These are phyloP conservation scores for Myiozetetes cayanensis DNA, from an alignment of 2,113 vertebrate genomes.

Conservation along the genomic window DNA sequence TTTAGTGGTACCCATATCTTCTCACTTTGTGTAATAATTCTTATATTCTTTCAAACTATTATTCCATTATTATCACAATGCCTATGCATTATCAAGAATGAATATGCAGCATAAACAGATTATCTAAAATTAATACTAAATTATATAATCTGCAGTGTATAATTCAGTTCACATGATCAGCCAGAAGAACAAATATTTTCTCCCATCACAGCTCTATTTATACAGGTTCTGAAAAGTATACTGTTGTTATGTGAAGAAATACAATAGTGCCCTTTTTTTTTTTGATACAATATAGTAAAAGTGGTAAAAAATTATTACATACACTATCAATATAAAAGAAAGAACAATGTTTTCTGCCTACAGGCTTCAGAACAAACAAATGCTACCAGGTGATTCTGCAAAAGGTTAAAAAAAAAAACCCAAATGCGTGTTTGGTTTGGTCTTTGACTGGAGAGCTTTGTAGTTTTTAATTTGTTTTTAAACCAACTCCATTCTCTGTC, in stretches of 20 bases:
- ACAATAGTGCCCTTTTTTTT: not conserved
- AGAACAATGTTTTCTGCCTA: not conserved
- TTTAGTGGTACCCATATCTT: not conserved
- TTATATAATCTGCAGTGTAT: not conserved
- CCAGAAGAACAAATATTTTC: not conserved
- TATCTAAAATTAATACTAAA: not conserved
- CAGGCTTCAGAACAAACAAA: not conserved
- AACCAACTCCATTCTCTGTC: not conserved
- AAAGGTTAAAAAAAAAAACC: not conserved
- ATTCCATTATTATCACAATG: not conserved
- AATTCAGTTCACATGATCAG: not conserved
- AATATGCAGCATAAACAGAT: not conserved
- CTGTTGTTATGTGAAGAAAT: not conserved
- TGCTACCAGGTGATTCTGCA: not conserved
- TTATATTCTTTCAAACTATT: not conserved
- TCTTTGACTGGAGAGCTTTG: not conserved
- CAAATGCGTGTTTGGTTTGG: not conserved
- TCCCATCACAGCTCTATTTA: not conserved
- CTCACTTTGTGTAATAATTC: not conserved
- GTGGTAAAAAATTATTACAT: not conserved
- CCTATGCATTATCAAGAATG: not conserved
- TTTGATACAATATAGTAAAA: not conserved
- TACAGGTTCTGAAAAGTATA: not conserved
- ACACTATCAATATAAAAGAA: not conserved
- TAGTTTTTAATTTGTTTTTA: not conserved